Base-by-base conservation (phyloP, 92 coral and sea anemone genomes). In the Isaurus tuberculatus region DNA sequence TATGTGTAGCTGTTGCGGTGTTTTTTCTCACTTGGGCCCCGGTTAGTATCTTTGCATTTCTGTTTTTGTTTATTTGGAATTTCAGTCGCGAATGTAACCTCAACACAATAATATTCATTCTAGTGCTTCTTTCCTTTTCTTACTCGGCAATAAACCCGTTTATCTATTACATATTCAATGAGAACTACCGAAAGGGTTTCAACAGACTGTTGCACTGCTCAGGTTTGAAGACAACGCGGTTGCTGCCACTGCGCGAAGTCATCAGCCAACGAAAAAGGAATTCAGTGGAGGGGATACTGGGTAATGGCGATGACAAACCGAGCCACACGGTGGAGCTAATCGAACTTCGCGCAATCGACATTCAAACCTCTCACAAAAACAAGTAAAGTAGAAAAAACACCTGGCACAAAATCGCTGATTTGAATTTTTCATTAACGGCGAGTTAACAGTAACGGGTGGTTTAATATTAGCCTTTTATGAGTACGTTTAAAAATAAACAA, bases 21-120 rank as follows among this genome's bases (percentile, higher is more conserved):
- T 77, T 77, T 77, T 58, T 77, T 25, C 51, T 77, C 49, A 58
- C 69, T 65, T 77, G 82, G 82, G 60, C 82, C 1, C 82, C 82
- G 13, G 8, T 77, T 53, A 58, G 53, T 25, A 10, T 77, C 2
- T 77, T 77, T 15, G 82, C 34, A 8, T 77, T 77, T 60, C 22
- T 77, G 36, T 0, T 77, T 23, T 77, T 57, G 32, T 77, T 77
- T n/a, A 51, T 58, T 23, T 77, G 70, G 82, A 70, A 60, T 58
- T 77, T 77, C 25, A 48, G 36, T 22, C 82, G 82, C 20, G 82
- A 58, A 20, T 77, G 82, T 32, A 77, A 77, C 25, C 82, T 77
- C 6, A 17, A 77, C 68, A 58, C 53, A 0, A 58, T 77, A 8
- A 23, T 77, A 4, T 77, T 58, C 28, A 49, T 77, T 58, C 55